These are phyloP conservation scores for Drosophila nebulosa DNA, from an alignment of 1,140 invertebrate genomes.

Conservation along the genomic window DNA sequence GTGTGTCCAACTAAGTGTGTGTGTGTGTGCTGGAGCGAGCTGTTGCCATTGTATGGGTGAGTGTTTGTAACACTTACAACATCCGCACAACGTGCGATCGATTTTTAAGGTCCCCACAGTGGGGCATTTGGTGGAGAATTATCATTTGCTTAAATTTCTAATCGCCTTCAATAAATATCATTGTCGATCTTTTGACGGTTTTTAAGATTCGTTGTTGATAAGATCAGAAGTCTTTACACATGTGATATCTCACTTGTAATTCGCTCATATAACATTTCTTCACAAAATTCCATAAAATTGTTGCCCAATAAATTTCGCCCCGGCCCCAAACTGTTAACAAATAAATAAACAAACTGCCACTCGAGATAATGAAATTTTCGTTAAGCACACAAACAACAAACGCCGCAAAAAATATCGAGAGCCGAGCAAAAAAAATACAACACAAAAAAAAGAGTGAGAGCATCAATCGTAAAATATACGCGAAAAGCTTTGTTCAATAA, in stretches of 20 bases:
- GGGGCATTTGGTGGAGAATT: background rate
- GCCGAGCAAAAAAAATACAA: conserved; percentile 3
- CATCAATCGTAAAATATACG: conserved; percentile 21
- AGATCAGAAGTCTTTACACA: background rate
- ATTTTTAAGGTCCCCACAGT: conserved; percentile 55
- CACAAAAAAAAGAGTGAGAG: background rate
- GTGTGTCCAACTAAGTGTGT: conserved; percentile 14
- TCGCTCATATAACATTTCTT: background rate
- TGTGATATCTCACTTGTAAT: background rate
- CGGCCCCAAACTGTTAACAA: conserved; percentile 39
- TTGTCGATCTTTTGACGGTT: background rate
- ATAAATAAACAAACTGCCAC: conserved; percentile 71
- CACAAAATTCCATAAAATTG: background rate
- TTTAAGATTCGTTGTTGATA: too few relatives aligned
- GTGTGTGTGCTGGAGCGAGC: conserved; percentile 1
- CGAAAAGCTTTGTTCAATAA: conserved; percentile 37
- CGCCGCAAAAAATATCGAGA: conserved; percentile 32
- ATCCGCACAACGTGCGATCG: conserved; percentile 60
- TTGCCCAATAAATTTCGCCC: background rate
- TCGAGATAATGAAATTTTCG: conserved; percentile 71
- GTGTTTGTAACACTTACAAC: conserved; percentile 43
- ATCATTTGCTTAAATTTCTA: background rate
- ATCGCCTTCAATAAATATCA: background rate
- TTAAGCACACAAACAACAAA: conserved; percentile 36
- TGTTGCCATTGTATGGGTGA: conserved; percentile 1